phyloP scores from a whole-genome alignment of 2,888 invertebrate species.

The Melolontha melolontha region DNA sequence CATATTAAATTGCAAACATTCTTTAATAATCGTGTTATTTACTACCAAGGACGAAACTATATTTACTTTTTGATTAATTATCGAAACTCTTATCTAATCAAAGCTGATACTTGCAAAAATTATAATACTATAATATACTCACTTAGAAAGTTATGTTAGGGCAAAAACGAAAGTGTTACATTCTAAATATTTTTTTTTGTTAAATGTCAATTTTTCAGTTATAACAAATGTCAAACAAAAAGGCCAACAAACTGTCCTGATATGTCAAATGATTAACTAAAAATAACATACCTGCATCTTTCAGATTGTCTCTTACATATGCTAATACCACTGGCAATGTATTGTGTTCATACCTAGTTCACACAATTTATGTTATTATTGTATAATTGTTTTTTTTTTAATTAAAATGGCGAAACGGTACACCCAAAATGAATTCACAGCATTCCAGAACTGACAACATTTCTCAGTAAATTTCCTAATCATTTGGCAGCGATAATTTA shows the following conservation, averaged over 20 bases:
- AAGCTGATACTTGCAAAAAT: background rate
- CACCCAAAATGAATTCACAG: constrained; percentile 43
- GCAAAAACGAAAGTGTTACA: constrained; percentile 37
- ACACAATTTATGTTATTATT: constrained; percentile 20
- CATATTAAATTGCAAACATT: constrained; percentile 26
- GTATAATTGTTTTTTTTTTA: constrained; percentile 31
- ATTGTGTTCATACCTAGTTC: constrained; percentile 3
- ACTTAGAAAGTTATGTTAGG: constrained; percentile 18
- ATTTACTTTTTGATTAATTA: constrained; percentile 30
- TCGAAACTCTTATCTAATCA: constrained; percentile 23
- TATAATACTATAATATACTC: constrained; percentile 13
- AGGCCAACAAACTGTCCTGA: constrained; percentile 46
- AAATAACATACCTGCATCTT: constrained; percentile 20
- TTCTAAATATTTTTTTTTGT: constrained; percentile 38
- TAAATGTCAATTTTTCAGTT: constrained; percentile 41
- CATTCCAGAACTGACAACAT: constrained; percentile 9
- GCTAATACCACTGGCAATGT: constrained; percentile 2
- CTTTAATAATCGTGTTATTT: constrained; percentile 12
- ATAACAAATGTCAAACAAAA: constrained; percentile 44
- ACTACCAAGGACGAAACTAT: constrained; percentile 21
- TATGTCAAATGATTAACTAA: constrained; percentile 31
- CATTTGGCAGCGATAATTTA: constrained; percentile 23
- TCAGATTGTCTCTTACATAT: constrained; percentile 3
- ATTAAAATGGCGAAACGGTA: constrained; percentile 46
- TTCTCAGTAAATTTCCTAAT: constrained; percentile 17